Conservation (phyloP, 2,888 invertebrate species). For the Neoascia interrupta region DNA sequence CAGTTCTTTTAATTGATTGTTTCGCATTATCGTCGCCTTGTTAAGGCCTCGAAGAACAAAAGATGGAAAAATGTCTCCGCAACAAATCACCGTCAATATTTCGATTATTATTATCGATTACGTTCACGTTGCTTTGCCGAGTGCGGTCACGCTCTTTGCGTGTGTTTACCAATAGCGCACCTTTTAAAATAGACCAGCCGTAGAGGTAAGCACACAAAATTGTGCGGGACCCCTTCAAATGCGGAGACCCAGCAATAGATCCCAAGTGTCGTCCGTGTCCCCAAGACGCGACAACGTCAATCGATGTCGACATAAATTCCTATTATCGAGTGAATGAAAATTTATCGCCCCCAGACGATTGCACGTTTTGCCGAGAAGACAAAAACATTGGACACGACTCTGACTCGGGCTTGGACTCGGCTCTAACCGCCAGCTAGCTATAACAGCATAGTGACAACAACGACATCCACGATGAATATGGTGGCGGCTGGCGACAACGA, state of each 20-base stretch:
- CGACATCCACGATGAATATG: conserved; percentile 75
- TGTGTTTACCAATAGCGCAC: conserved; percentile 64
- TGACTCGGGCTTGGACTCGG: conserved; percentile 28
- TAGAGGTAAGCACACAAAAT: conserved; percentile 31
- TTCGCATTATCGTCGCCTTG: conserved; percentile 63
- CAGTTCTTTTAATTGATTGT: conserved; percentile 66
- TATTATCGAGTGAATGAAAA: conserved; percentile 69
- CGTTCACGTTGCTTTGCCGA: conserved; percentile 56
- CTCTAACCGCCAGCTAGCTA: not conserved
- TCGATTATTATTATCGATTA: conserved; percentile 62
- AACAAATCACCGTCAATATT: conserved; percentile 67
- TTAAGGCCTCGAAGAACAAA: conserved; percentile 49
- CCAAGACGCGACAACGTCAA: conserved; percentile 65
- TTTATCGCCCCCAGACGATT: conserved; percentile 66
- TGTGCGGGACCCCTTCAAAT: not conserved
- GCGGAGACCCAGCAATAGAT: conserved; percentile 53
- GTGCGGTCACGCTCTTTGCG: conserved; percentile 50
- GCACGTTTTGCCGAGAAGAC: conserved; percentile 59
- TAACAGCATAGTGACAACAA: conserved; percentile 59
- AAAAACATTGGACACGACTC: conserved; percentile 52
- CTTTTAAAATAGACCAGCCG: conserved; percentile 67
- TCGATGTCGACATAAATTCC: conserved; percentile 69
- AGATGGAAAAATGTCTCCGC: conserved; percentile 62
- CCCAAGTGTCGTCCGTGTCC: conserved; percentile 63
- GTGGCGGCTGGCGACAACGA: conserved; percentile 63